Percentiles rank a stretch among this genome's conserved stretches.
Conservation (phyloP, 1,140 invertebrate genomes). For the Drosophila setifemur region DNA sequence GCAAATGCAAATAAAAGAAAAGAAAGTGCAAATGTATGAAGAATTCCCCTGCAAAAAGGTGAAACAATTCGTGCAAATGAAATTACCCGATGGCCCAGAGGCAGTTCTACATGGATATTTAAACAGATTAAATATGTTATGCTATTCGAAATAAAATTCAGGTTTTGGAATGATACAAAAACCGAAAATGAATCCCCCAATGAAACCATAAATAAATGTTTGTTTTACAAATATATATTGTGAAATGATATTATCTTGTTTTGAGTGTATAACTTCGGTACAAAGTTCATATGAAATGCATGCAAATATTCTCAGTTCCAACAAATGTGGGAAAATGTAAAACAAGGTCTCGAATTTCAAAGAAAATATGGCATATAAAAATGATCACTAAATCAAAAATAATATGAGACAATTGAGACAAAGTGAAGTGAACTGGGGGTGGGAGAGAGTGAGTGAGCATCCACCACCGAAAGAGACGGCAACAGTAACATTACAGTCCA, state of each 20-base stretch:
- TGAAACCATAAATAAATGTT: too few species aligned
- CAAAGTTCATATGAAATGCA: conserved; percentile 36
- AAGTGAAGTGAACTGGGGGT: background rate
- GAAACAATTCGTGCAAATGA: conserved; percentile 36
- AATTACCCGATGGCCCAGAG: conserved; percentile 38
- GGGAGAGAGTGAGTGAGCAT: conserved; percentile 9
- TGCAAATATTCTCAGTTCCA: conserved; percentile 23
- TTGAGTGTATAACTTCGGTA: background rate
- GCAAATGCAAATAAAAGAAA: conserved; percentile 24
- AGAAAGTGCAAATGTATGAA: conserved; percentile 2
- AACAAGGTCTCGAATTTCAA: conserved; percentile 62
- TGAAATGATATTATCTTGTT: background rate
- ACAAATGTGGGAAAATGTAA: conserved; percentile 13
- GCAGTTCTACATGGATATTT: conserved; percentile 6
- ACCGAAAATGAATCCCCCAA: too few species aligned
- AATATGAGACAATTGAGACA: conserved; percentile 27
- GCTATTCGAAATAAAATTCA: too few species aligned
- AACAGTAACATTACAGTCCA: conserved; percentile 28
- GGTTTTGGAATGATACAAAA: too few species aligned
- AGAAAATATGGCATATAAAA: conserved; percentile 33
- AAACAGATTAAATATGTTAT: too few species aligned
- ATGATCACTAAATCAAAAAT: conserved; percentile 5
- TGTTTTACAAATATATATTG: too few species aligned
- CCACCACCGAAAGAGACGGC: conserved; percentile 3
- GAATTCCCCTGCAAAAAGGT: conserved; percentile 3